These are phyloP conservation scores for Nerophis lumbriciformis DNA, from an alignment of 2,113 vertebrate species.

Conservation along the genomic window DNA sequence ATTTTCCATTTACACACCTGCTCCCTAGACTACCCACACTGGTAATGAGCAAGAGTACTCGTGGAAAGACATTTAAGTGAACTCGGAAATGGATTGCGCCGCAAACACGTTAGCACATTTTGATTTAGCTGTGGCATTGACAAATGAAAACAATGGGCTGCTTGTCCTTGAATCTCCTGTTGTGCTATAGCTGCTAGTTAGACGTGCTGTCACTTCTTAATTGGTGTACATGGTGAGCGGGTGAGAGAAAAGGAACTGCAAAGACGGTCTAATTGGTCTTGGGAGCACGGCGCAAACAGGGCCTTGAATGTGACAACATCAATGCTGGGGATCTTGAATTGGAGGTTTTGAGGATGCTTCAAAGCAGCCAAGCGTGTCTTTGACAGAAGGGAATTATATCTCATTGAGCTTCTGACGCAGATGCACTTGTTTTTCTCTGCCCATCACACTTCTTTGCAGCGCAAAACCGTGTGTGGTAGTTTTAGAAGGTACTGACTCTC, in stretches of 20 bases:
- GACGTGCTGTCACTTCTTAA: conserved; percentile 45
- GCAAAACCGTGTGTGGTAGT: background rate
- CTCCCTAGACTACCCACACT: conserved; percentile 21
- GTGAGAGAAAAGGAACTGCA: conserved; percentile 22
- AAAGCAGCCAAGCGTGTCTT: conserved; percentile 7
- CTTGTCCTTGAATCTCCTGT: conserved; percentile 28
- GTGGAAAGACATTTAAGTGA: conserved; percentile 32
- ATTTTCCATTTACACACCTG: conserved; percentile 32
- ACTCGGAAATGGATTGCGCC: conserved; percentile 15
- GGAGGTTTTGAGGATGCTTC: conserved; percentile 34
- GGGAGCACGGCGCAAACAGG: conserved; percentile 24
- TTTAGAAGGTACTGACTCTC: conserved; percentile 2
- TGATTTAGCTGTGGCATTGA: conserved; percentile 40
- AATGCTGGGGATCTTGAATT: conserved; percentile 22
- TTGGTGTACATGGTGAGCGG: conserved; percentile 7
- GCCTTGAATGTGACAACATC: conserved; percentile 24
- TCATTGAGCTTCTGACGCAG: conserved; percentile 6
- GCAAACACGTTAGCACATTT: conserved; percentile 24
- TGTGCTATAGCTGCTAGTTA: conserved; percentile 24
- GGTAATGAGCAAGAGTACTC: conserved; percentile 57
- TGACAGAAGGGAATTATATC: conserved; percentile 15
- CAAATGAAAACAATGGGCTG: conserved; percentile 40
- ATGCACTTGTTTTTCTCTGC: conserved; percentile 3
- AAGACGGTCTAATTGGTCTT: conserved; percentile 54
- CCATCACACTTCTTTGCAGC: background rate